Percentiles rank a stretch among this genome's conserved stretches.
Conservation (phyloP, 2,113 vertebrate genomes). For the Malurus alboscapulatus region DNA sequence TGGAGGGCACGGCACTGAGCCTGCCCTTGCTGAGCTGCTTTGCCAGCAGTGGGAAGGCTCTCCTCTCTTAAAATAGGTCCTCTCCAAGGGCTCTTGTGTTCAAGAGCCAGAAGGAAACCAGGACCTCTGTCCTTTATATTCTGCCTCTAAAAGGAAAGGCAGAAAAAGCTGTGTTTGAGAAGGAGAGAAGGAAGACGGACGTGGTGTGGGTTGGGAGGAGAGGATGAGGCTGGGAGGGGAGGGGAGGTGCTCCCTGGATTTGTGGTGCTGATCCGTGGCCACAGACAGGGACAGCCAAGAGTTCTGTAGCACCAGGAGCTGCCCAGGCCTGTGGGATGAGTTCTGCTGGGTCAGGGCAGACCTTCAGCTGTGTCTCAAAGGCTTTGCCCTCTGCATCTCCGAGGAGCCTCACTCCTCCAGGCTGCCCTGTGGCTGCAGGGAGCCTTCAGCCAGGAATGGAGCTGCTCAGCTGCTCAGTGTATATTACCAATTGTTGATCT, state of each 20-base stretch:
- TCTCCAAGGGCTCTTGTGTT: constrained; percentile 14
- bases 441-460: background rate
- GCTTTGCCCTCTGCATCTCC: background rate
- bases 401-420: background rate
- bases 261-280: fast-evolving
- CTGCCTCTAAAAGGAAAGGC: background rate
- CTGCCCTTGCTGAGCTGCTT: background rate
- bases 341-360: background rate
- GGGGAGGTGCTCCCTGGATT: fast-evolving
- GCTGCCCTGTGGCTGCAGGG: background rate
- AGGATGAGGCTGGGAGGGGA: background rate
- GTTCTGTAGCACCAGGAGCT: background rate
- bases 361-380: background rate
- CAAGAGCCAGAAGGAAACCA: background rate
- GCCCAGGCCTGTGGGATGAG: background rate
- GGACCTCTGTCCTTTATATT: background rate
- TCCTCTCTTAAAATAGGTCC: constrained; percentile 25
- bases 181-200: background rate
- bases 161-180: background rate
- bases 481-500: background rate
- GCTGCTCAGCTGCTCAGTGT: background rate
- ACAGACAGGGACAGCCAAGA: fast-evolving
- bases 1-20: constrained; percentile 9
- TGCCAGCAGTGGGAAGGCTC: background rate
- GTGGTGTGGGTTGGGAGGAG: background rate